Base-by-base conservation (phyloP, 2,113 vertebrate species). In the Notothenia coriiceps region DNA sequence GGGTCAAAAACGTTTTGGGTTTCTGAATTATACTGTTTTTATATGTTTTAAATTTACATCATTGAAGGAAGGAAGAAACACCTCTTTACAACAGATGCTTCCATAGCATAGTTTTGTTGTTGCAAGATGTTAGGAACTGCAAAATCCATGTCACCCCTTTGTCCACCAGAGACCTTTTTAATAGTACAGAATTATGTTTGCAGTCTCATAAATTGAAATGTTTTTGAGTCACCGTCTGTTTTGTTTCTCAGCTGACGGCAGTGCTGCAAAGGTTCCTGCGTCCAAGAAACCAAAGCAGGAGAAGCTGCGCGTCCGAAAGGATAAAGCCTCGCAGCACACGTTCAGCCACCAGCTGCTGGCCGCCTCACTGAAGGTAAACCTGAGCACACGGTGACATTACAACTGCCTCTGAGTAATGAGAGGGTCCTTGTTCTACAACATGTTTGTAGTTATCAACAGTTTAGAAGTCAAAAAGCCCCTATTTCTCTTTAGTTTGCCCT, bases 311-410 rank as follows among this genome's bases (percentile, higher is more conserved):
- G 74, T 79, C 64, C 95, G 95, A 0, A 96, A 96, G 79, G 96
- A 98, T 6, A 97, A 95, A 79, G 82, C 91, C 6, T 90, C 95
- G 40, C 96, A 96, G 47, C 96, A 97, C 87, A 96, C 2, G 11
- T 98, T 99, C 86, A 70, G 89, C 0, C 98, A 99, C 77, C 95
- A 76, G 0, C 94, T 99, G 51, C 83, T 98, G 89, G 97, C 96
- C 0, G 89, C 96, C 1, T 85, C 95, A 0, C 92, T 99, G 20
- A 99, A 99, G 96, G 98, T 99, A 94, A 63, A 29, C 20, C 10
- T 20, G 7, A 59, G 12, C 22, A 29, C 70, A 18, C 25, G 9
- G 2, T 17, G 43, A 18, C 54, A 44, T 6, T 2, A 6, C 3
- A 3, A 20, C 17, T 35, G 40, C 8, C 2, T 22, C 49, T 6